Evolutionary conservation across 2,888 invertebrate species (phyloP).

Genomic region (Pocota personata): DNA sequence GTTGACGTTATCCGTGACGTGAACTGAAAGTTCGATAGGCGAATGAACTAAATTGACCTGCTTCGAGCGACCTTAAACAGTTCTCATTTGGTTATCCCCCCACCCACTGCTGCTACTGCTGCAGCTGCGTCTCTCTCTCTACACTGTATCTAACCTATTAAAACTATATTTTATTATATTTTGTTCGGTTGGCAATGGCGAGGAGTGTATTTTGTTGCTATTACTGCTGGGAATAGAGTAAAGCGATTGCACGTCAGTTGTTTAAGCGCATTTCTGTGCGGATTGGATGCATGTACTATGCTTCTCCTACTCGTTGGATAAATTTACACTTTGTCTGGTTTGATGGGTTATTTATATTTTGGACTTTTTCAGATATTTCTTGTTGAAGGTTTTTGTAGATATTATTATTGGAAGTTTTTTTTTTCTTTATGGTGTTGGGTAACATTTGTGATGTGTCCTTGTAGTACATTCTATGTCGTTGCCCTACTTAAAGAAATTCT

Average conservation of each 20-base stretch:
- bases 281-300: slow-evolving; percentile 26
- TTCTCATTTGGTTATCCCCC: slow-evolving; percentile 50
- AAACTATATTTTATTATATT: slow-evolving; percentile 41
- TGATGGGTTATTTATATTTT: slow-evolving; percentile 54
- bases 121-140: background rate
- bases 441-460: slow-evolving; percentile 26
- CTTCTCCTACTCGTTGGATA: slow-evolving; percentile 44
- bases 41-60: slow-evolving; percentile 83
- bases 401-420: slow-evolving; percentile 1
- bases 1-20: slow-evolving; percentile 76
- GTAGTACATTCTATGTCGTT: slow-evolving; percentile 48
- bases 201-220: slow-evolving; percentile 7
- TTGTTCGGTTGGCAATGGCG: slow-evolving; percentile 56
- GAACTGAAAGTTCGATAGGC: slow-evolving; percentile 76
- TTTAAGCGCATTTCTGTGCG: background rate
- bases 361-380: slow-evolving; percentile 27
- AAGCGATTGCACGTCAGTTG: slow-evolving; percentile 19
- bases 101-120: background rate
- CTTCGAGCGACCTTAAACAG: slow-evolving; percentile 80
- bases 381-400: slow-evolving; percentile 10
- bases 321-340: slow-evolving; percentile 54
- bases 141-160: background rate
- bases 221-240: slow-evolving; percentile 12
- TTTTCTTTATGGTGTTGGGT: background rate
- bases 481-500: slow-evolving; percentile 31